Conservation (phyloP, 1,140 invertebrate genomes). For the Limonius californicus region DNA sequence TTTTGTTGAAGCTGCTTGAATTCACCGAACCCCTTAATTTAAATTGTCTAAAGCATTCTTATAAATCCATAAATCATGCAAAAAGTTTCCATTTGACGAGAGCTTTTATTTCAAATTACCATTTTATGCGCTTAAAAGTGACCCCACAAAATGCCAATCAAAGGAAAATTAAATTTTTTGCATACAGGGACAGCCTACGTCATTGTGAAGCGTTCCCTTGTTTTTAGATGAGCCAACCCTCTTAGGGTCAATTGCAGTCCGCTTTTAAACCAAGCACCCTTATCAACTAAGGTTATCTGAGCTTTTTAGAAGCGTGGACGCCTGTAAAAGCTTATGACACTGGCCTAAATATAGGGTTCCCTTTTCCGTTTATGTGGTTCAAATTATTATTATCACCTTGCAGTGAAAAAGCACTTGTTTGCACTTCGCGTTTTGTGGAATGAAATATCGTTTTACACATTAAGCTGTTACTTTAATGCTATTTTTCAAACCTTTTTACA, state of each 20-base stretch:
- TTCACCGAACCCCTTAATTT: background rate
- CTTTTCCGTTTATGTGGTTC: background rate
- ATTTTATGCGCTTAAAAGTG: slow-evolving; percentile 8
- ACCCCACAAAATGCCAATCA: slow-evolving; percentile 13
- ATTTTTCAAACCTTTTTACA: too few species aligned
- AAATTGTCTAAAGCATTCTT: slow-evolving; percentile 4
- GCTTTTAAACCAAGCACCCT: slow-evolving; percentile 12
- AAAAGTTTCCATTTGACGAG: slow-evolving; percentile 8
- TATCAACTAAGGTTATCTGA: slow-evolving; percentile 13
- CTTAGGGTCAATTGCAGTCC: slow-evolving; percentile 11
- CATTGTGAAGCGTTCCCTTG: slow-evolving; percentile 5
- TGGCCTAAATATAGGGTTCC: background rate
- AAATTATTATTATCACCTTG: background rate
- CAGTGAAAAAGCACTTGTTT: background rate
- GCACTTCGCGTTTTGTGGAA: background rate
- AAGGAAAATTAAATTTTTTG: slow-evolving; percentile 15
- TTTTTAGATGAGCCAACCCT: slow-evolving; percentile 14
- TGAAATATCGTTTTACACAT: too few species aligned
- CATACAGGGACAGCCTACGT: slow-evolving; percentile 5
- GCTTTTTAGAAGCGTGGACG: slow-evolving; percentile 9
- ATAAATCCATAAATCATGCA: slow-evolving; percentile 7
- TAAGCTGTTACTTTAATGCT: too few species aligned
- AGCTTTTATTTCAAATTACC: slow-evolving; percentile 10
- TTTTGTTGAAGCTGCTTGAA: too few species aligned
- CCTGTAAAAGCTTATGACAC: slow-evolving; percentile 3